phyloP scores from a whole-genome alignment of 2,888 invertebrate species.

The Ophion slaviceki region DNA sequence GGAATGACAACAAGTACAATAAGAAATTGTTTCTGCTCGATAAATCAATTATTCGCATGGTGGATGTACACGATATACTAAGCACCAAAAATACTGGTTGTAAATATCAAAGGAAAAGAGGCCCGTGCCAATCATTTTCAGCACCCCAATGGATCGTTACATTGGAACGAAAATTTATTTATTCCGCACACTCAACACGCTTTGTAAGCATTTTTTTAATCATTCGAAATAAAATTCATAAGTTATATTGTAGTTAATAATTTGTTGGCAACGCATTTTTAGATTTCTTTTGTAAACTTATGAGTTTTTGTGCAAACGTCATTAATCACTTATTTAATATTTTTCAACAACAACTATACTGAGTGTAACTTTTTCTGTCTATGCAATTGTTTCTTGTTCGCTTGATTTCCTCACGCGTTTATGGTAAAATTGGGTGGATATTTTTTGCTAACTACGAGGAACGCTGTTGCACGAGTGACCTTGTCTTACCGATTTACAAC shows the following conservation, averaged over 20 bases:
- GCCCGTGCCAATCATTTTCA: too few species aligned
- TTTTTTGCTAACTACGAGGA: background rate
- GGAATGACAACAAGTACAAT: slow-evolving; percentile 11
- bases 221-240: background rate
- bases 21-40: background rate
- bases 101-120: background rate
- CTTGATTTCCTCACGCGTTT: background rate
- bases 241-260: background rate
- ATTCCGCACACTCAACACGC: background rate
- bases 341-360: background rate
- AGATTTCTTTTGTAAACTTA: background rate
- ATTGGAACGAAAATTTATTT: too few species aligned
- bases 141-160: too few species aligned
- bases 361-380: background rate
- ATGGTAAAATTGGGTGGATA: background rate
- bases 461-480: background rate
- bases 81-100: background rate
- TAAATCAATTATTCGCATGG: slow-evolving; percentile 17
- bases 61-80: background rate
- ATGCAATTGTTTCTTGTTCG: background rate
- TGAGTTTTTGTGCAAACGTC: background rate
- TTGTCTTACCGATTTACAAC: background rate
- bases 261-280: background rate
- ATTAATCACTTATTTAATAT: background rate
- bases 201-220: background rate